A percentile compares a stretch with the other conserved stretches of the same genome.
Conservation (phyloP, 2,888 invertebrate species). For the Danaus chrysippus region DNA sequence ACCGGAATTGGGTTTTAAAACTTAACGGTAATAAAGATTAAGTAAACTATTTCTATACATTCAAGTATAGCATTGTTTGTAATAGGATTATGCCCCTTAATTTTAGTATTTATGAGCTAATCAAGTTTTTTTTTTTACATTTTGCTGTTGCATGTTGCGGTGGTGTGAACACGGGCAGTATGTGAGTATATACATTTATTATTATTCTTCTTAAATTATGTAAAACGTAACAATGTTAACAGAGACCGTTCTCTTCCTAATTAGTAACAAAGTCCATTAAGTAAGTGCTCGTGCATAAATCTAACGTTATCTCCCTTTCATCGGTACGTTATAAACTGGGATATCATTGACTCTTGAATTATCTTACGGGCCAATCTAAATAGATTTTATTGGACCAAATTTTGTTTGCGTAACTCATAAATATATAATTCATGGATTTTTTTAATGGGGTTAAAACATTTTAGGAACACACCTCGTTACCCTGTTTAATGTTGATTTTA, state of each 20-base stretch:
- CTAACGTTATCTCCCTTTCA: slow-evolving; percentile 35
- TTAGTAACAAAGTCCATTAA: slow-evolving; percentile 41
- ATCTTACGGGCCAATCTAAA: slow-evolving; percentile 19
- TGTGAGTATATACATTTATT: slow-evolving; percentile 51
- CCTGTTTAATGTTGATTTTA: too few species aligned
- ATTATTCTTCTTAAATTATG: slow-evolving; percentile 38
- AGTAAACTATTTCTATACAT: too few species aligned
- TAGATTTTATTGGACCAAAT: slow-evolving; percentile 23
- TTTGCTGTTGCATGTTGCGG: slow-evolving; percentile 48
- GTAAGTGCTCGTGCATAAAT: slow-evolving; percentile 42
- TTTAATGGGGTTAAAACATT: too few species aligned
- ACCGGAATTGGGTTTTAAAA: background rate
- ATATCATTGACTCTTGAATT: slow-evolving; percentile 30
- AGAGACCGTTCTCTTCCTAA: slow-evolving; percentile 41
- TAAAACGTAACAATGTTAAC: slow-evolving; percentile 34
- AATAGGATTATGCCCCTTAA: background rate
- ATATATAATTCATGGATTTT: too few species aligned
- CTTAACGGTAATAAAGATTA: too few species aligned
- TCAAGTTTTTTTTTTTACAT: slow-evolving; percentile 33
- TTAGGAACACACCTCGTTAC: too few species aligned
- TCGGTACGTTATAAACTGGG: slow-evolving; percentile 35
- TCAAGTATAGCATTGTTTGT: too few species aligned
- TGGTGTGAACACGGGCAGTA: slow-evolving; percentile 52
- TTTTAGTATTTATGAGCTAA: slow-evolving; percentile 27
- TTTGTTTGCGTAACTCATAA: slow-evolving; percentile 19